These are phyloP conservation scores for Parnassius smintheus DNA, from an alignment of 2,888 invertebrate species.

Conservation along the genomic window DNA sequence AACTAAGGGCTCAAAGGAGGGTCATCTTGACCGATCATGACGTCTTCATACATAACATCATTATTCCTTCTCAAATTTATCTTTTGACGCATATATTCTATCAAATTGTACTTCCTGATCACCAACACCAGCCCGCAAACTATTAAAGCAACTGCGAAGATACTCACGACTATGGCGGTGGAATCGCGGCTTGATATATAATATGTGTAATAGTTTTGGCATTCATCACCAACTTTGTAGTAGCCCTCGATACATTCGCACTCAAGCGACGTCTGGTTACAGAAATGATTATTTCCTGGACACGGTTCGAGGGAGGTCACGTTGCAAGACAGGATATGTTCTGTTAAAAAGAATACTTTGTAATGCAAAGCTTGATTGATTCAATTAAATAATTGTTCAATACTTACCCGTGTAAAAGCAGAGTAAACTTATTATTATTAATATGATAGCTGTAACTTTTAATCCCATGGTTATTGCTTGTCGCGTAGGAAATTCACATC, in stretches of 20 bases:
- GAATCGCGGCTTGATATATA: constrained; percentile 41
- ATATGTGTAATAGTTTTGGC: constrained; percentile 39
- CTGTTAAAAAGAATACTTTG: constrained; percentile 76
- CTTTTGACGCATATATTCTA: constrained; percentile 65
- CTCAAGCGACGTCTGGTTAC: constrained; percentile 46
- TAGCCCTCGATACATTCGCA: constrained; percentile 60
- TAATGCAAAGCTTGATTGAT: constrained; percentile 66
- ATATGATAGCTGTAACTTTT: constrained; percentile 52
- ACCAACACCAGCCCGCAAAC: constrained; percentile 63
- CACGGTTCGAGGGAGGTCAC: constrained; percentile 51
- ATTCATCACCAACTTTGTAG: constrained; percentile 49
- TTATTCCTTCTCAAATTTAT: constrained; percentile 63
- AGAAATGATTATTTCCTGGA: constrained; percentile 53
- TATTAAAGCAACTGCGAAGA: constrained; percentile 66
- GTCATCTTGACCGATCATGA: constrained; percentile 79
- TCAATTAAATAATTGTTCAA: constrained; percentile 78
- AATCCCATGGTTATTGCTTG: constrained; percentile 50
- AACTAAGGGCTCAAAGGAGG: constrained; percentile 71
- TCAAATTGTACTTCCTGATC: constrained; percentile 69
- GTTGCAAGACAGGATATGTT: constrained; percentile 73
- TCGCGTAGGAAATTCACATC: constrained; percentile 53
- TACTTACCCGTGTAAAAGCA: constrained; percentile 67
- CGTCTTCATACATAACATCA: constrained; percentile 76
- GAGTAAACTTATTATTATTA: constrained; percentile 60
- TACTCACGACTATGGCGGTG: constrained; percentile 57